A percentile compares a stretch with the other conserved stretches of the same genome.
Evolutionary conservation across 2,113 vertebrate genomes (phyloP).

Genomic region (Pogona vitticeps): DNA sequence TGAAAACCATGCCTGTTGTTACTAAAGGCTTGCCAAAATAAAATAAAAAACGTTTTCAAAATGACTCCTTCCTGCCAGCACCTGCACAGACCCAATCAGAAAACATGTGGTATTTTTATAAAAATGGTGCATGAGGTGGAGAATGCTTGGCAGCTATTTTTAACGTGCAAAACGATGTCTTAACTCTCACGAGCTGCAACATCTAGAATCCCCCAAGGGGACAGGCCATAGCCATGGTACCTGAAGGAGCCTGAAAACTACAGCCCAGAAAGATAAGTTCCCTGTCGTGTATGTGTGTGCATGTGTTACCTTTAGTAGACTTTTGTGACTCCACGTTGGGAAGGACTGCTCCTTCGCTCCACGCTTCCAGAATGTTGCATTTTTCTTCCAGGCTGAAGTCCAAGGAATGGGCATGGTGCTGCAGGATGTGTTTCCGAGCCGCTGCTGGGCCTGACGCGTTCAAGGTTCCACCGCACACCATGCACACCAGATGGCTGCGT

Average conservation of each 20-base stretch:
- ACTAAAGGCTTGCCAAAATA: no score
- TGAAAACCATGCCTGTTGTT: not conserved
- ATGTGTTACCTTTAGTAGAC: conserved; percentile 54
- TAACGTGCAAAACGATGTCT: not conserved
- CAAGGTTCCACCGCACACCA: conserved; percentile 87
- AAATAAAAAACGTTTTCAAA: not conserved
- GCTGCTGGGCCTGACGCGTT: conserved; percentile 76
- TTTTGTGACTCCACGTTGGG: conserved; percentile 55
- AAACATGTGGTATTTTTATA: no score
- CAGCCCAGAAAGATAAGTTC: not conserved
- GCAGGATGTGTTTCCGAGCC: conserved; percentile 80
- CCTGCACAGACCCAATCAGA: no score
- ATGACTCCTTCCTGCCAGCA: not conserved
- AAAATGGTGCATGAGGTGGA: no score
- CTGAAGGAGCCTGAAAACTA: no score
- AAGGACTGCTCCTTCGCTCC: conserved; percentile 83
- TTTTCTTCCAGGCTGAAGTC: conserved; percentile 75
- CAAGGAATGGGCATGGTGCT: conserved; percentile 84
- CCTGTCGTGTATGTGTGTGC: conserved; percentile 27
- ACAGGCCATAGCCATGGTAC: no score
- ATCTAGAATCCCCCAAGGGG: not conserved
- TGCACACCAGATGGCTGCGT: conserved; percentile 84
- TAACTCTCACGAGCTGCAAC: not conserved
- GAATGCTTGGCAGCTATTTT: no score
- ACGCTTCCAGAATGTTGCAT: conserved; percentile 80